These are phyloP conservation scores for Heterodera schachtii DNA, from an alignment of 1,140 invertebrate species.

Conservation along the genomic window DNA sequence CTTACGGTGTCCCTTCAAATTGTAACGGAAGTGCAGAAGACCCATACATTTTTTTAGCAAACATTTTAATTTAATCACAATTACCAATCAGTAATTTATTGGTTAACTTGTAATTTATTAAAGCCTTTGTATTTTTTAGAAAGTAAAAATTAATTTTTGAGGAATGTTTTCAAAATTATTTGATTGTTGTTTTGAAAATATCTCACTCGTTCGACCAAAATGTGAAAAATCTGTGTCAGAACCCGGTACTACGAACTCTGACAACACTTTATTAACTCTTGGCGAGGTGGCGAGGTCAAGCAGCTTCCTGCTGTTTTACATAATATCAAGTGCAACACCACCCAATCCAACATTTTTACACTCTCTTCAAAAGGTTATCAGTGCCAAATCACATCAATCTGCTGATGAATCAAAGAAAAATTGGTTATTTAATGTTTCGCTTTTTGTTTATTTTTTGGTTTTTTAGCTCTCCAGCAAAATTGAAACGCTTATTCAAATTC, in stretches of 20 bases:
- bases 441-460: conserved; percentile 7
- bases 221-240: background rate
- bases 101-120: too few relatives aligned
- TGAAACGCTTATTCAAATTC: conserved; percentile 33
- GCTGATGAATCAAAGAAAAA: conserved; percentile 1
- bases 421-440: background rate
- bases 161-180: conserved; percentile 25
- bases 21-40: conserved; percentile 20
- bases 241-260: background rate
- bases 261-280: conserved; percentile 8
- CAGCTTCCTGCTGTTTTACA: conserved; percentile 28
- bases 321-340: conserved; percentile 18
- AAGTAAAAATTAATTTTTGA: background rate
- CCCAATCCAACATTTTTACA: conserved; percentile 23
- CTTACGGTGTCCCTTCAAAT: conserved; percentile 29
- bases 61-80: background rate
- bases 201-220: conserved; percentile 7
- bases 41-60: conserved; percentile 11
- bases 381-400: conserved; percentile 1
- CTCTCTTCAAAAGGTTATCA: conserved; percentile 9
- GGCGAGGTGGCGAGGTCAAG: conserved; percentile 16
- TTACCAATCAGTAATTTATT: too few relatives aligned
- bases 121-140: too few relatives aligned
- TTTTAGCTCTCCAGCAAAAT: conserved; percentile 39
- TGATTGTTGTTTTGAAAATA: conserved; percentile 30